A percentile compares a stretch with the other conserved stretches of the same genome.
Conservation (phyloP, 2,113 vertebrate genomes). For the Bos javanicus region DNA sequence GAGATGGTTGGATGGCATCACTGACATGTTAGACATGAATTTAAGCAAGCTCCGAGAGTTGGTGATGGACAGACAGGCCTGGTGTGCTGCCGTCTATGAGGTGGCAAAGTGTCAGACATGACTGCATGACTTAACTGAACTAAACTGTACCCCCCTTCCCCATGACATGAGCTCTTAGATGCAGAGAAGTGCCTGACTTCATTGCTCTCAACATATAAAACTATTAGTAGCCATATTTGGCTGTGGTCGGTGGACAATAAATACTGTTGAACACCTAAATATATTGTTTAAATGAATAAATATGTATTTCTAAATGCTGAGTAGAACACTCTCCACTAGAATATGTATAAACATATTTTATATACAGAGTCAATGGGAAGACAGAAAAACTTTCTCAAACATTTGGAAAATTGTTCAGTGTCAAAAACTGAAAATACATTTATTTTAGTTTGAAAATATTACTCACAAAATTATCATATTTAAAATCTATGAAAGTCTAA, state of each 20-base stretch:
- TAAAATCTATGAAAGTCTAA: background rate
- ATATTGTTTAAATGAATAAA: background rate
- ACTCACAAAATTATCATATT: background rate
- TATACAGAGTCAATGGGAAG: background rate
- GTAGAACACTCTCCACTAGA: background rate
- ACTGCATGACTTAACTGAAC: too few species aligned
- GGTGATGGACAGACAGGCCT: too few species aligned
- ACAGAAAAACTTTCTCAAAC: background rate
- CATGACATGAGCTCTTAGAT: background rate
- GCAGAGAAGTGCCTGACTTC: background rate
- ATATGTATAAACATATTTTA: background rate
- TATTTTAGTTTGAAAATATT: background rate
- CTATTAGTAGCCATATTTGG: background rate
- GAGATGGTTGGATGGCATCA: too few species aligned
- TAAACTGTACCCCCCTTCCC: too few species aligned
- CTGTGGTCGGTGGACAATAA: background rate
- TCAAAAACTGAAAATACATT: background rate
- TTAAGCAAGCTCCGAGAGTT: too few species aligned
- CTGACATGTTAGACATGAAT: too few species aligned
- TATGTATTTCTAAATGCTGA: background rate
- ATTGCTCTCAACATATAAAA: background rate
- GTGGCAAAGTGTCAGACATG: too few species aligned
- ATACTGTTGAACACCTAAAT: background rate
- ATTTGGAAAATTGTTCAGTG: background rate
- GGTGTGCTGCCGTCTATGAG: too few species aligned